Conservation (phyloP, 2,113 vertebrate genomes). For the Phocoena sinus region DNA sequence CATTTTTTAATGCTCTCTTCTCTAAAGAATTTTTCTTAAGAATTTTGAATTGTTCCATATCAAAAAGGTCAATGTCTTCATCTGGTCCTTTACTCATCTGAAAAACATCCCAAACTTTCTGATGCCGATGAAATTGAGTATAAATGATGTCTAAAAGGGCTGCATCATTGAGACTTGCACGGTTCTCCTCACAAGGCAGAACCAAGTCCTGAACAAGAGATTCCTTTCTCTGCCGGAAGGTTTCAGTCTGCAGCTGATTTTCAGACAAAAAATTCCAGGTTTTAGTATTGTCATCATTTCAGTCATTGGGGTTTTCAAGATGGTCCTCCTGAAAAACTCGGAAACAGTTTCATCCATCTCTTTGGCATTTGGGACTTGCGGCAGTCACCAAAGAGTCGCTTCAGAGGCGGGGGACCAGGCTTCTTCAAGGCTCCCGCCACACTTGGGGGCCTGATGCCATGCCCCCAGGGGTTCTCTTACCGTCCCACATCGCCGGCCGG, state of each 20-base stretch:
- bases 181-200: slow-evolving; percentile 84
- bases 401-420: too few relatives aligned
- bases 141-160: slow-evolving; percentile 89
- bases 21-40: slow-evolving; percentile 75
- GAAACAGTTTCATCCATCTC: slow-evolving; percentile 83
- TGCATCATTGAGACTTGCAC: slow-evolving; percentile 80
- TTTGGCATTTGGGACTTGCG: not conserved
- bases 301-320: slow-evolving; percentile 82
- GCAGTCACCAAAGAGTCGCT: not conserved
- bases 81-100: slow-evolving; percentile 83
- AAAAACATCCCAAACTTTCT: slow-evolving; percentile 86
- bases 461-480: not conserved
- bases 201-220: slow-evolving; percentile 80
- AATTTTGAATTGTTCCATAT: slow-evolving; percentile 77
- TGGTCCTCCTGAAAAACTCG: slow-evolving; percentile 81
- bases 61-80: slow-evolving; percentile 74
- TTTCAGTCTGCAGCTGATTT: slow-evolving; percentile 78
- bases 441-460: not conserved
- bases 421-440: not conserved
- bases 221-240: slow-evolving; percentile 81
- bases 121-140: slow-evolving; percentile 82
- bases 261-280: slow-evolving; percentile 86
- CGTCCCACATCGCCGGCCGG: not conserved
- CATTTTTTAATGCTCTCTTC: slow-evolving; percentile 81
- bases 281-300: slow-evolving; percentile 78